A percentile compares a stretch with the other conserved stretches of the same genome.
These are phyloP conservation scores for Chrysopa pallens DNA, from an alignment of 1,140 invertebrate species.

Conservation along the genomic window DNA sequence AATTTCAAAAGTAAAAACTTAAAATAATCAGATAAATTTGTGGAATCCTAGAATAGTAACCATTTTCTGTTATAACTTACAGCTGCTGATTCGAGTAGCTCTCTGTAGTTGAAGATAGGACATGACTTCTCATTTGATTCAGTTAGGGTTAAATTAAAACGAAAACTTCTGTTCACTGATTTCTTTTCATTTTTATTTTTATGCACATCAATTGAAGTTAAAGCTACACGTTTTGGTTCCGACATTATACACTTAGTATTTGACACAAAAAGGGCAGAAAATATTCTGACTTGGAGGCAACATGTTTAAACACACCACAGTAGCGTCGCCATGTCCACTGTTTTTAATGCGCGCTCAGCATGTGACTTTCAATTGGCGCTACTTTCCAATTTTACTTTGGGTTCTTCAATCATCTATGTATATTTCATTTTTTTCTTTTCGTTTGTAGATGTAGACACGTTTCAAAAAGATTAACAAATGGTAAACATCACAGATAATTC, in stretches of 20 bases:
- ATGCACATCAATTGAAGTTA: conserved; percentile 15
- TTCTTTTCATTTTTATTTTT: conserved; percentile 15
- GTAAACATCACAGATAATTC: too few species aligned
- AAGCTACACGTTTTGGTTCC: conserved; percentile 16
- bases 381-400: too few species aligned
- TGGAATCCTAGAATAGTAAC: conserved; percentile 11
- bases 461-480: too few species aligned
- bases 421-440: too few species aligned
- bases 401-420: too few species aligned
- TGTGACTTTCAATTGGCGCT: background rate
- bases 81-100: conserved; percentile 37
- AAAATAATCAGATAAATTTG: background rate
- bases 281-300: conserved; percentile 19
- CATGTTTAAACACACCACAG: conserved; percentile 19
- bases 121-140: conserved; percentile 44
- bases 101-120: conserved; percentile 44
- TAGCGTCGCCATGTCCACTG: conserved; percentile 2
- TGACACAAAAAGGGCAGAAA: conserved; percentile 12
- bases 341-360: conserved; percentile 2
- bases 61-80: conserved; percentile 30
- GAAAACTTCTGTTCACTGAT: conserved; percentile 22
- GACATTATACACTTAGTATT: conserved; percentile 21
- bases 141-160: conserved; percentile 35
- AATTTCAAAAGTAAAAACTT: too few species aligned
- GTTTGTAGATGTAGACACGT: too few species aligned